phyloP scores from a whole-genome alignment of 2,113 vertebrate genomes.

The Dicaeum eximium region DNA sequence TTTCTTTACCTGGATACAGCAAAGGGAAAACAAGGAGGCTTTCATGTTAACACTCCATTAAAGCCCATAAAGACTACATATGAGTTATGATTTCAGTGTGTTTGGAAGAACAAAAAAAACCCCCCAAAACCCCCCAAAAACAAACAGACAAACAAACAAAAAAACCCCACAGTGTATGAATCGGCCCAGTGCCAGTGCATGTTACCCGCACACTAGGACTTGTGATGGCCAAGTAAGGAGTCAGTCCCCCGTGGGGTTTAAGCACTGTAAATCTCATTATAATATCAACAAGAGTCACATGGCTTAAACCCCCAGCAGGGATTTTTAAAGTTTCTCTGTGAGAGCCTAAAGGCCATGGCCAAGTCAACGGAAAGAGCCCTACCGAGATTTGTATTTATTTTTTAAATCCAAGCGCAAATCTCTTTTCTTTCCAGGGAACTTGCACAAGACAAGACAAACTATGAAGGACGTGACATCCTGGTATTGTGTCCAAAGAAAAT shows the following conservation, averaged over 20 bases:
- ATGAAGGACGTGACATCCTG: conserved; percentile 13
- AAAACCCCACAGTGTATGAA: background rate
- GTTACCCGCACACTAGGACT: background rate
- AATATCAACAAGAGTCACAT: conserved; percentile 41
- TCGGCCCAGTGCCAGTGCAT: rapidly evolving
- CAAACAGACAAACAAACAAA: no score
- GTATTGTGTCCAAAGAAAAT: conserved; percentile 17
- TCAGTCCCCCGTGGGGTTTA: conserved; percentile 16
- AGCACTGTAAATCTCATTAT: conserved; percentile 54
- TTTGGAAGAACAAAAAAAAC: background rate
- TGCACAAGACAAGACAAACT: conserved; percentile 26
- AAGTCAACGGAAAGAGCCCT: conserved; percentile 46
- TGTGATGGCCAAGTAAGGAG: background rate
- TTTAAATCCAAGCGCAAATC: conserved; percentile 51
- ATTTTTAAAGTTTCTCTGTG: conserved; percentile 40
- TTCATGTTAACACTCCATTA: background rate
- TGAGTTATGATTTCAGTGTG: background rate
- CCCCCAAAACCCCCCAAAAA: no score
- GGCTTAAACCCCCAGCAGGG: conserved; percentile 52
- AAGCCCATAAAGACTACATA: background rate
- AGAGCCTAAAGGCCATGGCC: conserved; percentile 43
- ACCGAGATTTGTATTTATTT: conserved; percentile 51
- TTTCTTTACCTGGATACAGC: background rate
- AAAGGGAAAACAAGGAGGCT: background rate
- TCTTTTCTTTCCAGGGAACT: conserved; percentile 47